Percentiles rank a stretch among this genome's conserved stretches.
phyloP scores from a whole-genome alignment of 2,113 vertebrate genomes.

The Ctenomys sociabilis region DNA sequence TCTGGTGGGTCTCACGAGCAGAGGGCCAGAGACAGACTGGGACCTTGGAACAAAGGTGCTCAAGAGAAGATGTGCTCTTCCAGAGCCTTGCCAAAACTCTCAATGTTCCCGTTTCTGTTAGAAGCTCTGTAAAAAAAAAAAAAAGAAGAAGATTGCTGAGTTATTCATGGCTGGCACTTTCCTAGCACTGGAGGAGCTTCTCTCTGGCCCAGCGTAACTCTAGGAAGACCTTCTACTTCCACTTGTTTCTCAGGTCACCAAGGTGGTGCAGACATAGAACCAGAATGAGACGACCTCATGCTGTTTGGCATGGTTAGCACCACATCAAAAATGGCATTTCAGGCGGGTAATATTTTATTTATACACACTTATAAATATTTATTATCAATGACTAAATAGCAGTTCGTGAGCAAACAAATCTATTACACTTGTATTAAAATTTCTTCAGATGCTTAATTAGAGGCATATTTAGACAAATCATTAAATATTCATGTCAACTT shows the following conservation, averaged over 20 bases:
- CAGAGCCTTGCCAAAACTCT: not conserved
- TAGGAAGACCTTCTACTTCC: not conserved
- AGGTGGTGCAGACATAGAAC: not conserved
- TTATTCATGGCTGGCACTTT: not conserved
- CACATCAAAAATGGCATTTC: conserved; percentile 80
- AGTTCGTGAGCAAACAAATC: conserved; percentile 78
- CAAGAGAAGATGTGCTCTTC: not conserved
- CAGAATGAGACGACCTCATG: conserved; percentile 47
- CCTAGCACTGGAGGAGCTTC: not conserved
- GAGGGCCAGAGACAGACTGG: not conserved
- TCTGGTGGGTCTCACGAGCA: conserved; percentile 16
- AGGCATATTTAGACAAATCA: conserved; percentile 73
- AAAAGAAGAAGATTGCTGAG: not conserved
- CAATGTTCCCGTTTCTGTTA: not conserved
- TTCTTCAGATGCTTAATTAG: conserved; percentile 81
- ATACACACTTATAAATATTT: conserved; percentile 84
- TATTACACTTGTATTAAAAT: conserved; percentile 81
- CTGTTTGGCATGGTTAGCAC: conserved; percentile 23
- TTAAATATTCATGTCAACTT: conserved; percentile 63
- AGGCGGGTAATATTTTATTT: conserved; percentile 86
- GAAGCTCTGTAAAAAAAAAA: not conserved
- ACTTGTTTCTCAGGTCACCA: too few species aligned
- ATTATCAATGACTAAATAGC: conserved; percentile 77
- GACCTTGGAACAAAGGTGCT: not conserved
- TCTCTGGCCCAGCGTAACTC: not conserved